phyloP scores from a whole-genome alignment of 1,140 invertebrate genomes.

The Tribolium castaneum region DNA sequence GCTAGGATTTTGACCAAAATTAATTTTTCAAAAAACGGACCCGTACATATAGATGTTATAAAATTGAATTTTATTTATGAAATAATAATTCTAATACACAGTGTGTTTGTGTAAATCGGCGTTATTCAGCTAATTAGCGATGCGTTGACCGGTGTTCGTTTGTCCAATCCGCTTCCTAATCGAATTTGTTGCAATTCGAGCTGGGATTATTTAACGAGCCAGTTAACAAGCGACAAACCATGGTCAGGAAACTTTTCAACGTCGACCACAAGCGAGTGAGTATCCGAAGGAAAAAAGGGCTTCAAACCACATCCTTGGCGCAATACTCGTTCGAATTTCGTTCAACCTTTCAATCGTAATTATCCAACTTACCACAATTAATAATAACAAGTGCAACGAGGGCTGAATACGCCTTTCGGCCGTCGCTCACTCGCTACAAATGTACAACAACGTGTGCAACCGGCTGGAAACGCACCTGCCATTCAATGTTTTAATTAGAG shows the following conservation, averaged over 20 bases:
- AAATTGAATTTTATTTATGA: too few relatives aligned
- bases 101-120: too few relatives aligned
- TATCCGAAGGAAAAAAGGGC: conserved; percentile 52
- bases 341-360: conserved; percentile 5
- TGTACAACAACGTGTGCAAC: conserved; percentile 50
- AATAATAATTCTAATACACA: too few relatives aligned
- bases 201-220: conserved; percentile 59
- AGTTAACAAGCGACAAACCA: conserved; percentile 60
- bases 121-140: neutral
- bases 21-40: too few relatives aligned
- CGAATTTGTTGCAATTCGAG: conserved; percentile 56
- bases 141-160: neutral
- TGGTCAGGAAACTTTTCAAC: conserved; percentile 60
- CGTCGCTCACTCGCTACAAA: conserved; percentile 45
- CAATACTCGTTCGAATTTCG: conserved; percentile 12
- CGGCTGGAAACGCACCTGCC: conserved; percentile 51
- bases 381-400: conserved; percentile 43
- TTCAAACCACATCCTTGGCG: conserved; percentile 56
- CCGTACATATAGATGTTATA: too few relatives aligned
- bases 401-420: conserved; percentile 30
- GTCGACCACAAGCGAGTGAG: conserved; percentile 54
- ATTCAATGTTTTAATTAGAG: conserved; percentile 48
- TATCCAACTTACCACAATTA: conserved; percentile 42
- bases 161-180: conserved; percentile 44
- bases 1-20: too few relatives aligned